These are phyloP conservation scores for Myotis davidii DNA, from an alignment of 2,113 vertebrate genomes.

Conservation along the genomic window DNA sequence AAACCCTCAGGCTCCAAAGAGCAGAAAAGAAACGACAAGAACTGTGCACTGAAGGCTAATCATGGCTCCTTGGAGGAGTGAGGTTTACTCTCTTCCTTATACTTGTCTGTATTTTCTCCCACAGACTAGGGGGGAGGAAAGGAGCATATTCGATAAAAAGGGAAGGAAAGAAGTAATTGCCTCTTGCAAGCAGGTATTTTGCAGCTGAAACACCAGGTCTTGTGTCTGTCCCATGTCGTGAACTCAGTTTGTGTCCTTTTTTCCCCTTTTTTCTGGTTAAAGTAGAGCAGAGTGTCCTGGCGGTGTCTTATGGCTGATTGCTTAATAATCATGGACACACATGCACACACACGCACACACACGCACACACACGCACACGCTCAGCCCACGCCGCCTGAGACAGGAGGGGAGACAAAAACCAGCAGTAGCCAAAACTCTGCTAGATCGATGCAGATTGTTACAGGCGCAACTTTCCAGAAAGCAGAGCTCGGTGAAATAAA, in stretches of 20 bases:
- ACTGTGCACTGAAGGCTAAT: rapidly evolving
- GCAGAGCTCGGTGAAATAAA: slow-evolving; percentile 73
- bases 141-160: not conserved
- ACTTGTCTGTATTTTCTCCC: not conserved
- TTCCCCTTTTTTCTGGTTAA: not conserved
- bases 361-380: not conserved
- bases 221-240: not conserved
- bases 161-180: not conserved
- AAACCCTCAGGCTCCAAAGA: not conserved
- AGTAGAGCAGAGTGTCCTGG: slow-evolving; percentile 13
- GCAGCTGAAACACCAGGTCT: not conserved
- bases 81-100: not conserved
- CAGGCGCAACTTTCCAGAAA: slow-evolving; percentile 53
- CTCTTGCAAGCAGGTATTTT: not conserved
- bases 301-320: not conserved
- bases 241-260: not conserved
- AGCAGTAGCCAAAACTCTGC: slow-evolving; percentile 65
- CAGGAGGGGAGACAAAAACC: slow-evolving; percentile 35
- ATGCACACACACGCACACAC: not conserved
- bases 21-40: not conserved
- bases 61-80: not conserved
- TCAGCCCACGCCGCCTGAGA: not conserved
- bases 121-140: too few species aligned
- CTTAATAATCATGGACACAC: not conserved
- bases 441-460: slow-evolving; percentile 14